These are phyloP conservation scores for Columbina picui DNA, from an alignment of 2,113 vertebrate genomes.

Conservation along the genomic window DNA sequence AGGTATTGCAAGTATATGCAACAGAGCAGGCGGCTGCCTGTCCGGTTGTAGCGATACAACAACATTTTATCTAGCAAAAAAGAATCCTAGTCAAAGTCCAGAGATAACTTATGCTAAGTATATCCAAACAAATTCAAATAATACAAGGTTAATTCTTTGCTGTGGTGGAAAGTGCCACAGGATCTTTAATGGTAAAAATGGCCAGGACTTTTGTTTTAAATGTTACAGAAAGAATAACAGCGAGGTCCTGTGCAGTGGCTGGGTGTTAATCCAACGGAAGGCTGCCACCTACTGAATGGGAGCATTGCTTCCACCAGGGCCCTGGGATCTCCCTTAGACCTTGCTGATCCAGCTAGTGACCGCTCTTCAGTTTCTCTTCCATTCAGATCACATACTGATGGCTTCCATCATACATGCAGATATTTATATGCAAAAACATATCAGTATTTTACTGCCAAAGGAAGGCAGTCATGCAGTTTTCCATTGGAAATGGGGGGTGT, in stretches of 20 bases:
- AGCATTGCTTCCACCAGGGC: background rate
- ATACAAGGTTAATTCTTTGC: rapidly evolving
- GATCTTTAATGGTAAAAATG: background rate
- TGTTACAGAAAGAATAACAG: background rate
- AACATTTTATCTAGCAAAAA: background rate
- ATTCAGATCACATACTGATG: background rate
- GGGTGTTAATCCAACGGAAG: constrained; percentile 39
- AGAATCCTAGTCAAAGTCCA: background rate
- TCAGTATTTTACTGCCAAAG: background rate
- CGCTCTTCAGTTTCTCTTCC: background rate
- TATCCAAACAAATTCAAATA: background rate
- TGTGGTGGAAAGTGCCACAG: background rate
- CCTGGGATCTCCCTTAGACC: background rate
- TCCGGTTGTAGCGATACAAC: background rate
- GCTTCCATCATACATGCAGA: background rate
- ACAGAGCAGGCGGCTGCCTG: background rate
- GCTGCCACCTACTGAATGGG: constrained; percentile 57
- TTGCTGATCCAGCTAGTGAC: background rate
- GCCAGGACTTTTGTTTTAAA: background rate
- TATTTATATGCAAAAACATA: background rate
- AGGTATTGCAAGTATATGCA: background rate
- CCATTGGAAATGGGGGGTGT: background rate
- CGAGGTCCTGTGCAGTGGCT: background rate
- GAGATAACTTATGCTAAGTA: background rate
- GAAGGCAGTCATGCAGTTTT: background rate